Base-by-base conservation (phyloP, 2,797 vertebrate genomes). In the Coluber constrictor region DNA sequence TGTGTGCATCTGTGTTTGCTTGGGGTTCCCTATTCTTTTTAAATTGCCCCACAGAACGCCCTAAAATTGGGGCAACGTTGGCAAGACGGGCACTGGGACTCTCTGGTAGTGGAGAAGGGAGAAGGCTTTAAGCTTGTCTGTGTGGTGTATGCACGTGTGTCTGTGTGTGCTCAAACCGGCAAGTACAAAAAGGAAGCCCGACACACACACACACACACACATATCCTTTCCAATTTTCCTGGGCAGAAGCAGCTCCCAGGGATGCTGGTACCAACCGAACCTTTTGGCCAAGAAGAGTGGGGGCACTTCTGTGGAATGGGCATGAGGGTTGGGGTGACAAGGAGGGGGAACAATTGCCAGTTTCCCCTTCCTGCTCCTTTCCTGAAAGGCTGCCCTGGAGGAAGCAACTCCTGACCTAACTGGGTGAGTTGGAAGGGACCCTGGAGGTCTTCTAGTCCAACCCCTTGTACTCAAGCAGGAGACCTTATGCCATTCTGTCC, bases 81-180 rank as follows among this genome's bases (percentile, higher is more conserved):
- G 16, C 43, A 5, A 23, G 37, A 79, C 66, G 6, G 74, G 18
- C 18, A 79, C 18, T 43, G 18, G 74, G 74, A 3, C 23, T 43
- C 3, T 43, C 37, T 4, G 20, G 1, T 0, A 18, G 5, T 15
- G 15, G 0, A 43, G 74, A 2, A 23, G 37, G 37, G 37, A 23
- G 37, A 43, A 20, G 37, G n/a, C 66, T 43, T 9, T 4, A 10
- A 43, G 18, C 16, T 23, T 79, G 10, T 4, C 25, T 3, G 9
- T 43, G 18, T 4, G 70, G 5, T 0, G n/a, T 8, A 13, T 18
- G n/a, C 2, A 4, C 15, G 15, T 37, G 2, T 18, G 15, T 32
- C 11, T 12, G 10, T 27, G 25, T 27, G 23, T 27, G 25, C 25
- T 29, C 15, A 37, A 16, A 70, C 13, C 12, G 5, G 29, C 29